Conservation (phyloP, 2,113 vertebrate species). For the Lethenteron camtschaticum region DNA sequence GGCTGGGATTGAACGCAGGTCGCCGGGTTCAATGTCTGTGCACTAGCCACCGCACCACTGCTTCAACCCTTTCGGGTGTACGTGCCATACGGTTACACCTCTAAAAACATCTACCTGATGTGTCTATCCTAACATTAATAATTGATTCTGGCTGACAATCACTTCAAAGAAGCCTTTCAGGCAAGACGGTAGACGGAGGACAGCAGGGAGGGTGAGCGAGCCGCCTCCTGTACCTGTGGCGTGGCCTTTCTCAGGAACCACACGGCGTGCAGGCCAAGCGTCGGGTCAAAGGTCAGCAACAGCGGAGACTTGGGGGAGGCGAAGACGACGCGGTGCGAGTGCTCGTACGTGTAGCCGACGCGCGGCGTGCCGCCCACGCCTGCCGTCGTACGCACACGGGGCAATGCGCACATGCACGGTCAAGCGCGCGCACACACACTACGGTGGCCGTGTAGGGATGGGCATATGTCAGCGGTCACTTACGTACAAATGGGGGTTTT, state of each 20-base stretch:
- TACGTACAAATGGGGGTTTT: neutral
- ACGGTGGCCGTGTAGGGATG: neutral
- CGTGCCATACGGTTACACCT: no score
- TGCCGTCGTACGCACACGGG: conserved; percentile 15
- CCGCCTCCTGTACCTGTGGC: conserved; percentile 29
- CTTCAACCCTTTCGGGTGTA: no score
- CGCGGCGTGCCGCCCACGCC: conserved; percentile 38
- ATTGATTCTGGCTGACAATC: no score
- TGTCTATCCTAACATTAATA: no score
- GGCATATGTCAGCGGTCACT: neutral
- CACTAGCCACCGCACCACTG: no score
- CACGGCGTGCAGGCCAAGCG: conserved; percentile 52
- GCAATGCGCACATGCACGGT: neutral
- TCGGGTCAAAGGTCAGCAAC: conserved; percentile 61
- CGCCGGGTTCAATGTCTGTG: no score
- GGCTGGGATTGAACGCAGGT: no score
- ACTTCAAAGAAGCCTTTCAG: no score
- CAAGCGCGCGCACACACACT: neutral
- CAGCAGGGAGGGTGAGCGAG: no score
- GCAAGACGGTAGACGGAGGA: no score
- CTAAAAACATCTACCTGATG: no score
- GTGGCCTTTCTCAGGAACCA: conserved; percentile 69
- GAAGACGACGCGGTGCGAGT: conserved; percentile 55
- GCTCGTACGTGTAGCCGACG: conserved; percentile 66
- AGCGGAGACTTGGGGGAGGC: conserved; percentile 49